Evolutionary conservation across 2,797 vertebrate species (phyloP), one percentile per base, ranked within the genome.

Genomic region (Anabas testudineus): DNA sequence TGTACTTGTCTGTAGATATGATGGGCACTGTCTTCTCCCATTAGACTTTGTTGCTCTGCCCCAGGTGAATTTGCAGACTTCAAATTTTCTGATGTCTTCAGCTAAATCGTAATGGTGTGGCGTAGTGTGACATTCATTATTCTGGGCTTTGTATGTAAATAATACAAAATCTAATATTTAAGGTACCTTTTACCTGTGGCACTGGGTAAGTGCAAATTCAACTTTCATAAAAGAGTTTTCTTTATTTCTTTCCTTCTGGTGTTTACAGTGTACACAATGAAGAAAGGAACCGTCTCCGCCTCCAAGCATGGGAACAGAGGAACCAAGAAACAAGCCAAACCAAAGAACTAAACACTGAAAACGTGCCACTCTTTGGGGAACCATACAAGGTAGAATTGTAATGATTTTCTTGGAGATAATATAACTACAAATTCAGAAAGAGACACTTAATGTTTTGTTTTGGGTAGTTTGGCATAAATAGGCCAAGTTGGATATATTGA

Each of bases 201-300:
- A 10, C 30, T 46, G 7, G 12, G 9, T 53, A 42, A 21, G 47
- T 34, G 6, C 15, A 42, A 69, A 37, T 42, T 1, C 19, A 68
- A 30, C 19, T 30, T n/a, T 59, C 16, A 63, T 34, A 60, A 43
- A 41, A 53, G 5, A 30, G 26, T 3, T 72, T 18, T 53, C 14
- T 59, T 21, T 70, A 39, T 83, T 19, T 80, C 22, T 59, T 19
- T 71, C 41, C 83, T 19, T 78, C 21, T 80, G 15, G 60, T 78
- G 58, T 55, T 81, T 66, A 37, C 90, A 97, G 95, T 86, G 90
- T 94, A 78, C 90, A 95, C 91, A 96, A 94, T 82, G 96, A 97
- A 90, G 96, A 97, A 19, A 95, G 97, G 84, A 96, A 99, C 82
- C 90, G 96, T 87, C 95, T 97, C 81, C 95, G 97, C 57, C 95